Percentiles rank a stretch among this genome's conserved stretches.
Conservation (phyloP, 2,797 vertebrate species). For the Enteromius treurensis region DNA sequence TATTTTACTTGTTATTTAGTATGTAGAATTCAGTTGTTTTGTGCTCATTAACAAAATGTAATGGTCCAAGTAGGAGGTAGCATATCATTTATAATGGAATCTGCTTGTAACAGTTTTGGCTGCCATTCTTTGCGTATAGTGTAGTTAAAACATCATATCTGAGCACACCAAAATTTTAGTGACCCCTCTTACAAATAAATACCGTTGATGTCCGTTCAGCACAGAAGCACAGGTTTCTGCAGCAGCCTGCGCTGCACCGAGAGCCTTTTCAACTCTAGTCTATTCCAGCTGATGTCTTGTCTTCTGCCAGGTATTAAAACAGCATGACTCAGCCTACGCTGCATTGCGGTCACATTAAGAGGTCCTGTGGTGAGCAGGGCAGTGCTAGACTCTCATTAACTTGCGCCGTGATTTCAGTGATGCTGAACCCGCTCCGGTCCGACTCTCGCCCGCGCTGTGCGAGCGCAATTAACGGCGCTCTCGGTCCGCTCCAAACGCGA, state of each 20-base stretch:
- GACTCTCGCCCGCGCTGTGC: slow-evolving; percentile 29
- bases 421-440: slow-evolving; percentile 26
- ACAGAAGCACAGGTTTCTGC: background rate
- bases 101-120: background rate
- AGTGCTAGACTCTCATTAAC: slow-evolving; percentile 46
- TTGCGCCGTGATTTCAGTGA: slow-evolving; percentile 15
- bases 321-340: slow-evolving; percentile 36
- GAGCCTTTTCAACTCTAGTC: slow-evolving; percentile 2
- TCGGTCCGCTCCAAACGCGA: slow-evolving; percentile 35
- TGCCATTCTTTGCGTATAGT: background rate
- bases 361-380: slow-evolving; percentile 34
- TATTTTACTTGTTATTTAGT: background rate
- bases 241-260: background rate
- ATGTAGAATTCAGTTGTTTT: background rate
- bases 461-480: slow-evolving; percentile 38
- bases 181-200: background rate
- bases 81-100: background rate
- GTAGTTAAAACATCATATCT: background rate
- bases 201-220: background rate
- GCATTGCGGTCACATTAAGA: slow-evolving; percentile 50
- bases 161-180: background rate
- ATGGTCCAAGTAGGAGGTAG: background rate
- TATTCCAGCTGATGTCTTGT: slow-evolving; percentile 18
- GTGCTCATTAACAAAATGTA: background rate
- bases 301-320: slow-evolving; percentile 45